Evolutionary conservation across 2,113 vertebrate genomes (phyloP).

Genomic region (Callionymus lyra): DNA sequence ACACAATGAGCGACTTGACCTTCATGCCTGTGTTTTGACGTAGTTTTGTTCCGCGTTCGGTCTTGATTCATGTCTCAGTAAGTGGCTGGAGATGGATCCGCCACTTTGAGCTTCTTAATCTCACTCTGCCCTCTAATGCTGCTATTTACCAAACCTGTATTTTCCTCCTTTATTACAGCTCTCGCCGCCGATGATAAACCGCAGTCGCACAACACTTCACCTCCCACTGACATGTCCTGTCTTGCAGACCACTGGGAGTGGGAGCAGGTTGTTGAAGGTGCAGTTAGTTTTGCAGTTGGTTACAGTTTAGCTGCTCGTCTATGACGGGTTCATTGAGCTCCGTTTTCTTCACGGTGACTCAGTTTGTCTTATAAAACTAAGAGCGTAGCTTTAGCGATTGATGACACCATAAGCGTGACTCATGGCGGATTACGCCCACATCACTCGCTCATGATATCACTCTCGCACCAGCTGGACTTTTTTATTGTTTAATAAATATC

Average conservation of each 20-base stretch:
- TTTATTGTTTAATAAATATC: no score
- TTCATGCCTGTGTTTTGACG: no score
- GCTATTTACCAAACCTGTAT: conserved; percentile 16
- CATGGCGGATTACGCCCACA: no score
- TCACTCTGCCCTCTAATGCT: conserved; percentile 14
- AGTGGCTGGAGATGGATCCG: conserved; percentile 17
- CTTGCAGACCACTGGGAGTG: conserved; percentile 32
- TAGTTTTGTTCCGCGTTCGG: no score
- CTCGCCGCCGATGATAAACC: conserved; percentile 19
- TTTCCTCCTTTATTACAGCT: conserved; percentile 27
- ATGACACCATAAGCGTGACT: no score
- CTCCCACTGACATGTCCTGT: conserved; percentile 38
- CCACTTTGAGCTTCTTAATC: conserved; percentile 11
- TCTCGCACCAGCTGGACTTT: no score
- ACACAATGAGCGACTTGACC: no score
- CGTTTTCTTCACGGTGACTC: conserved; percentile 36
- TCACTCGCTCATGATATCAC: no score
- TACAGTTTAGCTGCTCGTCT: conserved; percentile 44
- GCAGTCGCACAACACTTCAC: conserved; percentile 23
- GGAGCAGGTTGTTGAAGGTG: conserved; percentile 34
- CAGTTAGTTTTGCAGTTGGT: conserved; percentile 51
- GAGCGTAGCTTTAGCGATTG: no score
- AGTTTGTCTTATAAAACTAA: conserved; percentile 27
- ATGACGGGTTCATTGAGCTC: conserved; percentile 35
- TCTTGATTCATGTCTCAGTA: background rate